Base-by-base conservation (phyloP, 1,140 invertebrate species). In the Lerema accius region DNA sequence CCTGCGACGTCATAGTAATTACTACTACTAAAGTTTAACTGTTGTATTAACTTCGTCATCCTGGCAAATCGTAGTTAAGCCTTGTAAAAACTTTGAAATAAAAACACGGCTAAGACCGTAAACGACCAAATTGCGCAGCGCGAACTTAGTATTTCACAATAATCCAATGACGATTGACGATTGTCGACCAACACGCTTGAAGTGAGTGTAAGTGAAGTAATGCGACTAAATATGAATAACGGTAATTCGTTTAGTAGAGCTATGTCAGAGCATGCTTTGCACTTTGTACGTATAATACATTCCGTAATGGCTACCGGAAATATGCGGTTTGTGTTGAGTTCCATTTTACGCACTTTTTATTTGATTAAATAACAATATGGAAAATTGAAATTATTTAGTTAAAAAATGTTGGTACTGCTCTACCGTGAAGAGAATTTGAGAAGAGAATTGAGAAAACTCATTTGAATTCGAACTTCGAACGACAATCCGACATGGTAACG, bases 1-100 rank as follows among this genome's bases (percentile, higher is more conserved):
- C 79, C 76, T 46, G 73, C 73, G 63, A 74, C 71, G 61, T 84
- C 80, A 67, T 82, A 80, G 73, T 80, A 88, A 81, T 80, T 90
- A 90, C 80, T 90, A 90, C 81, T 89, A 87, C 84, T 90, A 87
- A 86, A 90, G 74, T 79, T 86, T 84, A 90, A 90, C 69, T 86
- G 85, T 84, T 88, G 84, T 81, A 90, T 84, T 76, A 90, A 83
- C 85, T 88, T 89, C 71, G 85, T 89, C 87, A 90, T 90, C 80
- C 77, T 90, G 86, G 66, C 43, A 67, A 89, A 69, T 75, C 85
- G 86, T 89, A 88, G 32, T 89, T 88, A 81, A 84, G 86, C 86
- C 84, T 82, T 89, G 71, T 65, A 75, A 42, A 45, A 78, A 83
- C 82, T 80, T 79, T 40, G 51, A 67, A 71, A 71, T 51, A 73